phyloP scores from a whole-genome alignment of 1,140 invertebrate species.

The Cryptotermes secundus region DNA sequence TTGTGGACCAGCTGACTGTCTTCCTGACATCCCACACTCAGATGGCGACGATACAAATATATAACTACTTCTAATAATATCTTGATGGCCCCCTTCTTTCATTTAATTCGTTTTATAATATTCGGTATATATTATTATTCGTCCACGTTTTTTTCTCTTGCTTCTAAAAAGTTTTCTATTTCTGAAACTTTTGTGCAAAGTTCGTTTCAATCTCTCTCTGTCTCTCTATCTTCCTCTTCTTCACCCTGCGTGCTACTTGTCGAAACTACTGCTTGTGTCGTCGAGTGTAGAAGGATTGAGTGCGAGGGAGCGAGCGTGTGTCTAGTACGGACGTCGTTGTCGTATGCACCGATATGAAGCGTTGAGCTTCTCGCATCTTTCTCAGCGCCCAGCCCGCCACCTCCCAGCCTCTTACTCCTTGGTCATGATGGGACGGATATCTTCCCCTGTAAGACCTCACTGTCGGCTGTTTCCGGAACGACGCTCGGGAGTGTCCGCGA shows the following conservation, averaged over 20 bases:
- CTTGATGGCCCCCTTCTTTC: slow-evolving; percentile 13
- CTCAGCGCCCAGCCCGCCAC: slow-evolving; percentile 1
- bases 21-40: background rate
- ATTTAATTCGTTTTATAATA: background rate
- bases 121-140: background rate
- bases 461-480: background rate
- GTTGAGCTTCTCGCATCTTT: background rate
- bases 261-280: background rate
- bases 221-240: background rate
- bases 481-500: slow-evolving; percentile 8
- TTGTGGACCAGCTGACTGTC: background rate
- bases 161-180: slow-evolving; percentile 15
- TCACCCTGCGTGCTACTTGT: slow-evolving; percentile 9
- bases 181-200: slow-evolving; percentile 13
- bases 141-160: background rate
- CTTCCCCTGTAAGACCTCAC: background rate
- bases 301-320: background rate
- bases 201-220: background rate
- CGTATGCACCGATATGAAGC: background rate
- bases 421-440: background rate
- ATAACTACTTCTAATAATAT: slow-evolving; percentile 5
- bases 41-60: background rate
- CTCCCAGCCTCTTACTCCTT: background rate
- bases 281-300: background rate
- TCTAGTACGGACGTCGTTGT: background rate